A percentile compares a stretch with the other conserved stretches of the same genome.
phyloP scores from a whole-genome alignment of 92 coral and sea anemone genomes.

The Palythoa grandis region DNA sequence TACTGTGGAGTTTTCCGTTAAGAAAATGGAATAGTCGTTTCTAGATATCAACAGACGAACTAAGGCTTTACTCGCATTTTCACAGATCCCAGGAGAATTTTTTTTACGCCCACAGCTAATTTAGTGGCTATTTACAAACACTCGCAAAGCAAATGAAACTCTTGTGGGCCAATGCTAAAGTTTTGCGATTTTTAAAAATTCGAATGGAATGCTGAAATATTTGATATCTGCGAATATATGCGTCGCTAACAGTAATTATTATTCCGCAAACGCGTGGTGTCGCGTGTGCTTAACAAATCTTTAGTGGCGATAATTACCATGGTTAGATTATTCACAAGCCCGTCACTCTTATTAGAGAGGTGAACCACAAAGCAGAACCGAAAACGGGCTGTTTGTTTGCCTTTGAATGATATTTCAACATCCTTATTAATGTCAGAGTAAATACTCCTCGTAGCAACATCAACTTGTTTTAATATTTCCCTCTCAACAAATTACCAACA shows the following conservation, averaged over 20 bases:
- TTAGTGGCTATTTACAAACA: background rate
- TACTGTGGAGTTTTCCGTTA: background rate
- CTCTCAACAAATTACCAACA: background rate
- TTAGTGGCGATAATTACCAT: background rate
- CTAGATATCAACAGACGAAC: background rate
- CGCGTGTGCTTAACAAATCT: constrained; percentile 27
- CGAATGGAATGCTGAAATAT: background rate
- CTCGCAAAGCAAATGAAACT: background rate
- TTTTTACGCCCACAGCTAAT: background rate
- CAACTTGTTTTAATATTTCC: background rate
- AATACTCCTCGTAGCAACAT: constrained; percentile 8
- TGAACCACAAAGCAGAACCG: background rate
- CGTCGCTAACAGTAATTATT: background rate
- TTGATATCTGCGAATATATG: background rate
- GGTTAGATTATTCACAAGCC: constrained; percentile 9
- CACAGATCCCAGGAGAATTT: background rate
- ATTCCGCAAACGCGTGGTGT: constrained; percentile 39
- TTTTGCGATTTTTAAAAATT: background rate
- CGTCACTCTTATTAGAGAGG: constrained; percentile 6
- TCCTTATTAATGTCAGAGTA: constrained; percentile 22
- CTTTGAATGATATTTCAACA: constrained; percentile 20
- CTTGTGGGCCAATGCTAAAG: background rate
- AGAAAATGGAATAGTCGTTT: constrained; percentile 3
- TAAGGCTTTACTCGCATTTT: background rate
- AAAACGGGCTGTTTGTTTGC: constrained; percentile 42